Conservation (phyloP, 2,888 invertebrate species). For the Cantharis rustica region DNA sequence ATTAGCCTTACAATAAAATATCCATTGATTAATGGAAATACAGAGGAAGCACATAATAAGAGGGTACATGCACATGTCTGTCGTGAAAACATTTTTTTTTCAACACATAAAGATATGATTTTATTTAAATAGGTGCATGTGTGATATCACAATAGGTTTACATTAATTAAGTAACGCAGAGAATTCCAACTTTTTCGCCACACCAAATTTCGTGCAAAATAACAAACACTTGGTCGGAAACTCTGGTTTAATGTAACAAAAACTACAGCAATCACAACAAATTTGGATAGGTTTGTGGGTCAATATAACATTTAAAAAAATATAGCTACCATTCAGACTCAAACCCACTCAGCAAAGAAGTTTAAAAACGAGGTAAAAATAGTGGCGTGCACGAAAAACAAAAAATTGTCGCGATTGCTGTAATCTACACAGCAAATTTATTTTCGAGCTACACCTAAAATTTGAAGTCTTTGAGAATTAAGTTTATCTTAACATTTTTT, state of each 20-base stretch:
- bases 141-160: conserved; percentile 54
- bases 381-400: background rate
- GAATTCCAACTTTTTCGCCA: background rate
- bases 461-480: background rate
- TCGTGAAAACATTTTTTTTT: conserved; percentile 23
- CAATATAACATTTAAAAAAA: background rate
- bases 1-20: conserved; percentile 34
- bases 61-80: conserved; percentile 22
- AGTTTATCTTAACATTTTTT: background rate
- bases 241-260: background rate
- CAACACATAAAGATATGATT: conserved; percentile 51
- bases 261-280: background rate
- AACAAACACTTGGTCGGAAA: background rate
- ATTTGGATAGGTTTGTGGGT: background rate
- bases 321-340: background rate
- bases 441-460: background rate
- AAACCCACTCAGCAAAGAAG: background rate
- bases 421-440: background rate
- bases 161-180: conserved; percentile 34
- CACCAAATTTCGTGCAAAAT: background rate
- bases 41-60: conserved; percentile 48
- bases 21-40: conserved; percentile 41
- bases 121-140: conserved; percentile 43
- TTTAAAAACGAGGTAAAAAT: background rate
- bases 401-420: background rate